phyloP scores from a whole-genome alignment of 2,797 vertebrate species.

The Ctenopoma kingsleyae region DNA sequence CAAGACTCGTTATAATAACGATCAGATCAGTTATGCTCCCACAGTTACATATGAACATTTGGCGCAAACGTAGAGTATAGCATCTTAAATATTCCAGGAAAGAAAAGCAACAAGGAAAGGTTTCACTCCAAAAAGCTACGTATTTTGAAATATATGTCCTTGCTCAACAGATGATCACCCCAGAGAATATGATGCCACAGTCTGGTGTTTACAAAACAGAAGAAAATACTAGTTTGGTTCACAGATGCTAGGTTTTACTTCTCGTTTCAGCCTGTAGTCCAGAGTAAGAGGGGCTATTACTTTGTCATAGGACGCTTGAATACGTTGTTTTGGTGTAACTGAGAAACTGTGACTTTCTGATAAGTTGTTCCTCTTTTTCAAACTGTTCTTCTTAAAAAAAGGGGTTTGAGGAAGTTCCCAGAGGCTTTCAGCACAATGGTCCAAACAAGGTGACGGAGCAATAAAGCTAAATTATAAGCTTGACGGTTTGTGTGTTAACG shows the following conservation, averaged over 20 bases:
- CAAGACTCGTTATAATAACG: conserved; percentile 21
- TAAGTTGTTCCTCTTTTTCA: conserved; percentile 54
- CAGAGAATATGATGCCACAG: conserved; percentile 35
- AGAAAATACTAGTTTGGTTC: conserved; percentile 33
- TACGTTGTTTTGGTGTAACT: conserved; percentile 20
- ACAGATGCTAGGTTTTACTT: conserved; percentile 46
- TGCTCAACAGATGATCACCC: conserved; percentile 47
- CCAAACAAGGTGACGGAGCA: conserved; percentile 59
- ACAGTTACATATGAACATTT: conserved; percentile 35
- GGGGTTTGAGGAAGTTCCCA: conserved; percentile 61
- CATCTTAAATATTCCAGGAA: conserved; percentile 24
- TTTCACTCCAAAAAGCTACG: conserved; percentile 17
- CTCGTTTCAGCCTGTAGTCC: conserved; percentile 28
- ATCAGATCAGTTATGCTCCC: conserved; percentile 12
- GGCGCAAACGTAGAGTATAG: conserved; percentile 18
- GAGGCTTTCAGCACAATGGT: conserved; percentile 44
- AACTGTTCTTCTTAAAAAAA: conserved; percentile 55
- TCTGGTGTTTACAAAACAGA: conserved; percentile 59
- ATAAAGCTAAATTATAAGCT: conserved; percentile 79
- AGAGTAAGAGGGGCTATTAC: conserved; percentile 19
- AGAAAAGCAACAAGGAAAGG: conserved; percentile 17
- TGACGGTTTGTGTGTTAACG: conserved; percentile 39
- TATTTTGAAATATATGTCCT: conserved; percentile 24
- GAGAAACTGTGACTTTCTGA: conserved; percentile 21
- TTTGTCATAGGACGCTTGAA: conserved; percentile 7